These are phyloP conservation scores for Acipenser ruthenus DNA, from an alignment of 2,797 vertebrate genomes.

Conservation along the genomic window DNA sequence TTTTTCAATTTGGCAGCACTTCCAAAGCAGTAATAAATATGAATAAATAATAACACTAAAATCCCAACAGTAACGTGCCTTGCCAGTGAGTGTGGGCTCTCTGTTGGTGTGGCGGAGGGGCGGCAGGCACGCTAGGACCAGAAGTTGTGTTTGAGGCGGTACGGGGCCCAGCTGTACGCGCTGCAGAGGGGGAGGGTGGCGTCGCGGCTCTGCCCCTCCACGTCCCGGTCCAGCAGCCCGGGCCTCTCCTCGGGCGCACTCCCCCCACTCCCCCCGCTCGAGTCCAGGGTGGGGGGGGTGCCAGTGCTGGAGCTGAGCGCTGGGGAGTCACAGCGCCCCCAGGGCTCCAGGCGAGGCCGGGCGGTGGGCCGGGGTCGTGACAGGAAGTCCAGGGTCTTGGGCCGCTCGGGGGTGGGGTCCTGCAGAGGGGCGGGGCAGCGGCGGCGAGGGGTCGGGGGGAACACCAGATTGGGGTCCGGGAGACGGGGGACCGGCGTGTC, in stretches of 20 bases:
- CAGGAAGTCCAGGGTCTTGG: constrained; percentile 90
- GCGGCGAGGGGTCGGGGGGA: constrained; percentile 82
- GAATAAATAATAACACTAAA: not conserved
- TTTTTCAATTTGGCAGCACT: no score
- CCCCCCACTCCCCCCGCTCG: constrained; percentile 69
- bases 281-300: constrained; percentile 85
- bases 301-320: constrained; percentile 88
- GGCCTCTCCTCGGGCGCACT: constrained; percentile 69
- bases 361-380: constrained; percentile 86
- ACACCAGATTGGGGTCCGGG: constrained; percentile 85
- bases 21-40: not conserved
- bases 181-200: constrained; percentile 83
- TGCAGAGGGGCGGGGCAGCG: constrained; percentile 63
- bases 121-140: constrained; percentile 70
- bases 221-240: constrained; percentile 79
- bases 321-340: constrained; percentile 67
- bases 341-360: constrained; percentile 72
- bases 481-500: constrained; percentile 77
- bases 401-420: constrained; percentile 76
- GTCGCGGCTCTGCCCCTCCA: constrained; percentile 84
- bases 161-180: constrained; percentile 72
- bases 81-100: constrained; percentile 50
- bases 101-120: constrained; percentile 26
- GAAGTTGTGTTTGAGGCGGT: constrained; percentile 78
- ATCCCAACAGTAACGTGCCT: constrained; percentile 60